phyloP scores from a whole-genome alignment of 2,113 vertebrate species.

The Rhea pennata region DNA sequence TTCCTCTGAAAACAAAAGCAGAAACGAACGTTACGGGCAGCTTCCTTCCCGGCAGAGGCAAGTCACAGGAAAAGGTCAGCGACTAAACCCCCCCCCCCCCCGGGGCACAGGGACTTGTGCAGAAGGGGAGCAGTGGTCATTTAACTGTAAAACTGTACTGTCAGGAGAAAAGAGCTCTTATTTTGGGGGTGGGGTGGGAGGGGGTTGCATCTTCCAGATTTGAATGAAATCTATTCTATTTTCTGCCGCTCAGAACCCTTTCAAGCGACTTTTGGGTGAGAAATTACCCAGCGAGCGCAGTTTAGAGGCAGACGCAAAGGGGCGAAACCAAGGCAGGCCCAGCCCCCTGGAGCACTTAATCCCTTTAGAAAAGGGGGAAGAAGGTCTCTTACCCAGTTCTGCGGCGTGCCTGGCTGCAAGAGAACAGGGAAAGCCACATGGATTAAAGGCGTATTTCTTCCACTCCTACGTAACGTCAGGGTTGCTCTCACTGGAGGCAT shows the following conservation, averaged over 20 bases:
- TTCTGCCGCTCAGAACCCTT: background rate
- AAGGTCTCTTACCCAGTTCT: background rate
- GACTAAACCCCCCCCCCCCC: background rate
- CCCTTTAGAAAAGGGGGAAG: background rate
- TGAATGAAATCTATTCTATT: too few relatives aligned
- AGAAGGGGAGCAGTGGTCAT: too few relatives aligned
- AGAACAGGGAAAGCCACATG: background rate
- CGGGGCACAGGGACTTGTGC: background rate
- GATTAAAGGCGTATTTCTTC: background rate
- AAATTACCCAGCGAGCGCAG: background rate
- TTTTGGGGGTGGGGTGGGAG: too few relatives aligned
- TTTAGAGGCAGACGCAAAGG: too few relatives aligned
- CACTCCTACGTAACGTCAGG: too few relatives aligned
- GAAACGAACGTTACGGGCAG: background rate
- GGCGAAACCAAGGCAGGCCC: too few relatives aligned
- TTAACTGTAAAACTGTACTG: background rate
- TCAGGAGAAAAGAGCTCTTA: too few relatives aligned
- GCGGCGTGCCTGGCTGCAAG: background rate
- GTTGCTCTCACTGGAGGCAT: too few relatives aligned
- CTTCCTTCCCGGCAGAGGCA: background rate
- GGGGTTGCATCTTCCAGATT: too few relatives aligned
- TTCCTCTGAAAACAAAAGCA: background rate
- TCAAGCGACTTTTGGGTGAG: too few relatives aligned
- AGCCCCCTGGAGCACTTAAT: background rate
- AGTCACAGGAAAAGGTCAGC: background rate